Base-by-base conservation (phyloP, 2,113 vertebrate species). In the Eubucco bourcierii region DNA sequence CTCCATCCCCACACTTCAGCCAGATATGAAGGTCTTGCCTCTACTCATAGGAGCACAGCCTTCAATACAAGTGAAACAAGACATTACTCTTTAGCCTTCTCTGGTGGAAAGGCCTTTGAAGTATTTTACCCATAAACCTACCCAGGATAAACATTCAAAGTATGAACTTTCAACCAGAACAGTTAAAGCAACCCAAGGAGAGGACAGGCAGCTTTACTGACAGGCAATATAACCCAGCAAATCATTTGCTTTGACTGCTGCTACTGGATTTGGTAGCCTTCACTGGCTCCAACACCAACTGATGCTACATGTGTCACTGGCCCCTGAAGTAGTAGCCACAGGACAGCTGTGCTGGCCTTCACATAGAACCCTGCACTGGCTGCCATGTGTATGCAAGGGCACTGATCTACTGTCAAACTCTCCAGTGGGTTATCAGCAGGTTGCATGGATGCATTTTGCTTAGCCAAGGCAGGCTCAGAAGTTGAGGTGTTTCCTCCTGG, bases 341-440 rank as follows among this genome's bases (percentile, higher is more conserved):
- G 58, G 14, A 76, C 89, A 85, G 87, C 61, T 81, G 68, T 66
- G n/a, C 73, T 71, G 73, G 60, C 28, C 59, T 77, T 66, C 65
- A 74, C 11, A 6, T 7, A 23, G 5, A 20, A 44, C 56, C 24
- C 50, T 27, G 8, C 1, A 3, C 39, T 80, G 68, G 28, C 65
- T 94, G 50, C 64, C 84, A 17, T 2, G 1, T 39, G 19, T 1
- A 5, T 76, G 59, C 8, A 28, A 70, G 63, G 28, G 41, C 46
- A n/a, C 9, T 0, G 0, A 46, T 10, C 31, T 29, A 3, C 44
- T 44, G 65, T 14, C 47, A 21, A 21, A 34, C 19, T 60, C n/a
- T 71, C 72, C 10, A 3, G 9, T 3, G 67, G n/a, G 15, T 18
- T 70, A 46, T 8, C 64, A 23, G 55, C 46, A 28, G 84, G n/a